Evolutionary conservation across 2,113 vertebrate species (phyloP).

Genomic region (Urocitellus parryii): DNA sequence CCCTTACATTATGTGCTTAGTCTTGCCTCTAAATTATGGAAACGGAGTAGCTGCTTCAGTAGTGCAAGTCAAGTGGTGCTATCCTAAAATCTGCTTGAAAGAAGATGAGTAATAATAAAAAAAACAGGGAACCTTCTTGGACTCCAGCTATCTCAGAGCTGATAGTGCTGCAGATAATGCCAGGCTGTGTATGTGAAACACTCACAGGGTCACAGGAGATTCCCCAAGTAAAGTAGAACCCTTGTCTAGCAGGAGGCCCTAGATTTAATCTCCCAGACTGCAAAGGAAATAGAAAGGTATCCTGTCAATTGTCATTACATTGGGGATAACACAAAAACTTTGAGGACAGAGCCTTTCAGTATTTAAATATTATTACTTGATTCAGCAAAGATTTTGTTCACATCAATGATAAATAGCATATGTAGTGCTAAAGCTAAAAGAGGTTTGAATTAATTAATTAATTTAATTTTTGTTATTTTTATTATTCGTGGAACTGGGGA

Average conservation of each 20-base stretch:
- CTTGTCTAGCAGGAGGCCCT: no score
- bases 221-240: not conserved
- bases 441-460: not conserved
- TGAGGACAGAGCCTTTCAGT: not conserved
- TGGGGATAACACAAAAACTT: not conserved
- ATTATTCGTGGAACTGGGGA: not conserved
- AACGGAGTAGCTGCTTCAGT: not conserved
- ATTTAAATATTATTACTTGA: not conserved
- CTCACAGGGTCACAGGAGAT: not conserved
- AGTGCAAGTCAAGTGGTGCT: not conserved
- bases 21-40: not conserved
- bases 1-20: not conserved
- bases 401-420: not conserved
- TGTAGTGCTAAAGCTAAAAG: not conserved
- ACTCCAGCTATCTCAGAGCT: not conserved
- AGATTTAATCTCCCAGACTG: no score
- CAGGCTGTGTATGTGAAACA: not conserved
- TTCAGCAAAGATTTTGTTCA: not conserved
- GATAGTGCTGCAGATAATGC: not conserved
- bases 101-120: not conserved
- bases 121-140: not conserved
- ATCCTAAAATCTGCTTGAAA: not conserved
- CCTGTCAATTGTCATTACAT: not conserved
- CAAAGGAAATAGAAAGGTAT: not conserved
- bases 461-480: not conserved